Base-by-base conservation (phyloP, 1,140 invertebrate genomes). In the Asbolus verrucosus region DNA sequence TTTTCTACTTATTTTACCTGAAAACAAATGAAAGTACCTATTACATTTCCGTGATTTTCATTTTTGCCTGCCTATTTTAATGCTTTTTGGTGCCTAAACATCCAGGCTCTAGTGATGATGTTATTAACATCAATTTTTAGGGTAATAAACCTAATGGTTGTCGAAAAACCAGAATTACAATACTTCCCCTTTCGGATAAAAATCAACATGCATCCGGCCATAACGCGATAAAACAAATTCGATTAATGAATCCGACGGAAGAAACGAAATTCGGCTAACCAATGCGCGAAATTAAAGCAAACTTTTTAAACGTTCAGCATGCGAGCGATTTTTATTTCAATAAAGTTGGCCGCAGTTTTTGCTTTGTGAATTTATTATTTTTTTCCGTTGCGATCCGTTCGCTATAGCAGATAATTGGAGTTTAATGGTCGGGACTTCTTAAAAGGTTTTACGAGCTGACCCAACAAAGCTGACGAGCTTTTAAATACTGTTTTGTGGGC, bases 381-480 rank as follows among this genome's bases (percentile, higher is more conserved):
- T 54, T 54, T 27, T 54, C 21, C 46, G 16, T n/a, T 8, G 46
- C 14, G 19, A 54, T 54, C 21, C 21, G 21, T 54, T 54, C 46
- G 46, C 46, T 54, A 54, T 54, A 54, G 46, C 19, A 54, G 46
- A 54, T 54, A 54, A 54, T 54, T 54, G 46, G 46, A 54, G 46
- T 54, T 54, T 54, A 54, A 54, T 54, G 46, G 46, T 27, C 46
- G 46, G 46, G 46, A 54, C 46, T 54, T 27, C 46, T 54, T 54
- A 54, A 54, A 54, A 27, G 46, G 46, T 54, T 54, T 54, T 54
- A 54, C 46, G 46, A 54, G 46, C 46, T 54, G 46, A 54, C 46
- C 46, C 46, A 54, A 54, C 46, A 54, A 54, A 54, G 46, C 46
- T 54, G 46, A 54, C 46, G 46, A 54, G 46, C 46, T 54, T 54